Evolutionary conservation across 2,113 vertebrate species (phyloP), one percentile per base, ranked within the genome.

Genomic region (Geothlypis trichas): DNA sequence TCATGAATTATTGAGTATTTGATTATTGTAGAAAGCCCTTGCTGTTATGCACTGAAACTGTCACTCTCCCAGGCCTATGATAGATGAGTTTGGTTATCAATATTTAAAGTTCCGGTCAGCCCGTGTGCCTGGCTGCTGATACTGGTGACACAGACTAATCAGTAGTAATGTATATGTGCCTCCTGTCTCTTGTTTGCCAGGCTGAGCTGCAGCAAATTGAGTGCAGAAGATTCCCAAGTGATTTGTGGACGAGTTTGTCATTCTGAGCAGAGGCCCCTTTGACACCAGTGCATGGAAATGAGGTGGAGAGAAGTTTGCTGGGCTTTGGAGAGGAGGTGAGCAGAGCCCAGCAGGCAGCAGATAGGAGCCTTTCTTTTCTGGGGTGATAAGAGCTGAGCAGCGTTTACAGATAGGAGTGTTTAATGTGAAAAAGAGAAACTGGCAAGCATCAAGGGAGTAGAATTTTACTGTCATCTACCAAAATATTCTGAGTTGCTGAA

Each of bases 1-100:
- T 97, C 98, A 98, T 98, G 98, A 98, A 98, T 98, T 98, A 98
- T 98, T 98, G 97, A 98, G 87, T 96, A 97, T 97, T 97, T 98
- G 97, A 98, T 98, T 97, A 98, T 97, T 98, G 97, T 97, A 93
- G 97, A 98, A 98, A 97, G 97, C 96, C 96, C 97, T 96, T 96
- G 96, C 97, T 94, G 97, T 97, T 97, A 90, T 94, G 96, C 94
- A 91, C 89, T 91, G 97, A 93, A 98, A 97, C 97, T 98, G 97
- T 97, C 97, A 97, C 97, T 98, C 94, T 96, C 94, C 76, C 79
- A 63, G 89, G 69, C 93, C 87, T 47, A 66, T 98, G 98, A 98
- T 98, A 89, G 95, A 98, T 97, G 97, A 97, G 96, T 95, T 95
- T 79, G 77, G 96, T 97, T 98, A 98, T 98, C 98, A 98, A 97